Evolutionary conservation across 2,888 invertebrate genomes (phyloP).

Genomic region (Ophraella communa): DNA sequence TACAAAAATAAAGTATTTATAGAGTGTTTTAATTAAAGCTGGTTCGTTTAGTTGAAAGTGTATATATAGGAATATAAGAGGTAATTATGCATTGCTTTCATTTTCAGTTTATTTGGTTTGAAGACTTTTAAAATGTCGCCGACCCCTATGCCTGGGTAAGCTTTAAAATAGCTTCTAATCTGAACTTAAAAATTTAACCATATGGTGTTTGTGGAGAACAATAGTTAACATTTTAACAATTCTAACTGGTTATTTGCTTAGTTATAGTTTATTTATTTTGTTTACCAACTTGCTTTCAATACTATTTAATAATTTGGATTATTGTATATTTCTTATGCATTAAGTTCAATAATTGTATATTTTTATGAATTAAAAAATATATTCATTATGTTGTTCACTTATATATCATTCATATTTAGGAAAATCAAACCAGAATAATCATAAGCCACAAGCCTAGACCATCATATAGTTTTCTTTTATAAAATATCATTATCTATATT

Average conservation of each 20-base stretch:
- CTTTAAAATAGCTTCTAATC: conserved; percentile 22
- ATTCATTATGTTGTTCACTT: no score
- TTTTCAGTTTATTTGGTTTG: conserved; percentile 45
- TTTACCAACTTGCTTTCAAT: no score
- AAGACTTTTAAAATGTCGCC: conserved; percentile 57
- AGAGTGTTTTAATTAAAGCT: not conserved
- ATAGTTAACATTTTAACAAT: conserved; percentile 14
- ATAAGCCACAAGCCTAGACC: no score
- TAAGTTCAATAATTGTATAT: no score
- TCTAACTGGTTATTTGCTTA: not conserved
- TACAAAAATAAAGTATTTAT: not conserved
- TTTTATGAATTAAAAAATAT: no score
- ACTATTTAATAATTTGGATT: no score
- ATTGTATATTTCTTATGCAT: not conserved
- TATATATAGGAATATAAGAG: conserved; percentile 5
- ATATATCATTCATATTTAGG: no score
- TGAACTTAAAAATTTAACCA: not conserved
- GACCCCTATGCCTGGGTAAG: conserved; percentile 61
- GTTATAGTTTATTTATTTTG: not conserved
- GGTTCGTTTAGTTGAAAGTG: not conserved
- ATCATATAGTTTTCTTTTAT: no score
- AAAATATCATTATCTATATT: no score
- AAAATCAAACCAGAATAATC: no score
- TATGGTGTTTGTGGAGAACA: conserved; percentile 2
- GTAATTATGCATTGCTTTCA: conserved; percentile 29